Evolutionary conservation across 1,140 invertebrate species (phyloP).

Genomic region (Eupeodes corollae): DNA sequence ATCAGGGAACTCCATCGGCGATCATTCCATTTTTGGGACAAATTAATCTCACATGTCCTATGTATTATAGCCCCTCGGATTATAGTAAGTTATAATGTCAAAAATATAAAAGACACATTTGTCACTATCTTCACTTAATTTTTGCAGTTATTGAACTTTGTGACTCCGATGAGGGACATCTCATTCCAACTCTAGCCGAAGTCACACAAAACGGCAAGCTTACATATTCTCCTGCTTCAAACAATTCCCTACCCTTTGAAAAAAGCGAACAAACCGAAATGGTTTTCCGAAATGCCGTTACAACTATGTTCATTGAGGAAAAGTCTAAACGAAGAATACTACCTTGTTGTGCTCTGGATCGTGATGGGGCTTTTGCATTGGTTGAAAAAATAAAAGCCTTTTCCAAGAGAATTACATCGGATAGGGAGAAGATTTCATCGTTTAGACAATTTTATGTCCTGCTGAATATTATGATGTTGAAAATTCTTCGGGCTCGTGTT

Average conservation of each 20-base stretch:
- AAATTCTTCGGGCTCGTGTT: conserved; percentile 30
- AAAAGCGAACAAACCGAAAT: neutral
- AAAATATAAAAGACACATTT: no score
- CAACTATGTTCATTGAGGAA: conserved; percentile 25
- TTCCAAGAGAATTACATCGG: conserved; percentile 15
- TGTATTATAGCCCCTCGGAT: conserved; percentile 75
- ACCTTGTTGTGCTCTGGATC: conserved; percentile 16
- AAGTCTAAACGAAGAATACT: conserved; percentile 22
- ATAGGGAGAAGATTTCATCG: conserved; percentile 20
- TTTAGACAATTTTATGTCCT: conserved; percentile 29
- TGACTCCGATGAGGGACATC: conserved; percentile 25
- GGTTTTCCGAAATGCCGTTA: conserved; percentile 22
- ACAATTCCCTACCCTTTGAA: neutral
- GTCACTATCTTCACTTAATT: no score
- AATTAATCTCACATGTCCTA: conserved; percentile 57
- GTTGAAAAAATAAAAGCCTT: conserved; percentile 28
- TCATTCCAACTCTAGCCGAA: conserved; percentile 36
- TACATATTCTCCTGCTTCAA: conserved; percentile 11
- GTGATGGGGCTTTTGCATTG: conserved; percentile 19
- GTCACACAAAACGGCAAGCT: conserved; percentile 41
- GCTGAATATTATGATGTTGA: conserved; percentile 25
- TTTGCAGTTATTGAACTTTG: conserved; percentile 39
- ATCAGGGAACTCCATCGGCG: conserved; percentile 55
- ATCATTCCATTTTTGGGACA: conserved; percentile 59
- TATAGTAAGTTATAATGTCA: conserved; percentile 57